Evolutionary conservation across 2,113 vertebrate species (phyloP).

Genomic region (Trogon melanurus): DNA sequence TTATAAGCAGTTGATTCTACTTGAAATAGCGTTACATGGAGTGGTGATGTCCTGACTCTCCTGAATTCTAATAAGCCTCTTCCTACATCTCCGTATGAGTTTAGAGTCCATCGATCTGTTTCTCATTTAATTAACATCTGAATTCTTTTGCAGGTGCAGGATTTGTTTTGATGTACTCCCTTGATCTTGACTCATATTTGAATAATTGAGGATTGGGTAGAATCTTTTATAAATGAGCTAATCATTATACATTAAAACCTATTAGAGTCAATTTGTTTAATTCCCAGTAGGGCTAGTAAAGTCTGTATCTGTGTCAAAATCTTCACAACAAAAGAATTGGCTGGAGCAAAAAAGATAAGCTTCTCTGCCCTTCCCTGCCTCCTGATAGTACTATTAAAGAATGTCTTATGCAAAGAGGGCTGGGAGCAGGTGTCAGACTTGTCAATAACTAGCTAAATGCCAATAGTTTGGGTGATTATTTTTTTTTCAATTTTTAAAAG

Average conservation of each 20-base stretch:
- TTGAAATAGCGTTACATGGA: background rate
- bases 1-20: background rate
- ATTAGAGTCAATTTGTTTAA: conserved; percentile 70
- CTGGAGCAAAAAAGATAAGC: background rate
- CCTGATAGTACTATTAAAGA: background rate
- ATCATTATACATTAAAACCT: conserved; percentile 73
- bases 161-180: conserved; percentile 59
- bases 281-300: conserved; percentile 56
- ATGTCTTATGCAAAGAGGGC: background rate
- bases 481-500: background rate
- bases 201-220: conserved; percentile 67
- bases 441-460: background rate
- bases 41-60: background rate
- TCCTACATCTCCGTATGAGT: background rate
- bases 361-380: background rate
- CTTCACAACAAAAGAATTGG: conserved; percentile 5
- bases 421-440: background rate
- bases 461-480: background rate
- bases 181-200: conserved; percentile 65
- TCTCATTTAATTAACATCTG: conserved; percentile 65
- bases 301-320: conserved; percentile 42
- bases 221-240: conserved; percentile 67
- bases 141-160: conserved; percentile 41
- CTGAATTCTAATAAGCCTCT: background rate
- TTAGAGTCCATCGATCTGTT: conserved; percentile 50